phyloP scores from a whole-genome alignment of 2,797 vertebrate species.

The Sus cebifrons region DNA sequence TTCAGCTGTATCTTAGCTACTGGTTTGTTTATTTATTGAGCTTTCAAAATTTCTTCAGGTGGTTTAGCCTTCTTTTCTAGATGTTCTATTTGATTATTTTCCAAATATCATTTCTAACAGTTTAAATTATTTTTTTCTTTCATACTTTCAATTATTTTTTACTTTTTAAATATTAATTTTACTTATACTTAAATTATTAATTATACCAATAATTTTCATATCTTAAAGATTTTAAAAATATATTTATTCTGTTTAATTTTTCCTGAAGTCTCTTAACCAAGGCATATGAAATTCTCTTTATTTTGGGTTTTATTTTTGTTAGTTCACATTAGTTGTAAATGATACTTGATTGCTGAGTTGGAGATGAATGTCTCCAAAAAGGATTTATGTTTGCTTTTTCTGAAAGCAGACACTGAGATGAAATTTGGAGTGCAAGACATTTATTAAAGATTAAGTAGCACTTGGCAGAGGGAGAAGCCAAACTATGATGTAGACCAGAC shows the following conservation, averaged over 20 bases:
- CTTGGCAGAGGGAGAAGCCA: not conserved
- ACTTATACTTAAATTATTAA: not conserved
- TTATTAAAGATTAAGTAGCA: not conserved
- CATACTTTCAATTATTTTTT: not conserved
- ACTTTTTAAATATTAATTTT: not conserved
- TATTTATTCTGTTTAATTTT: not conserved
- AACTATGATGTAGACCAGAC: not conserved
- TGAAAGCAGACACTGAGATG: not conserved
- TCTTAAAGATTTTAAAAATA: not conserved
- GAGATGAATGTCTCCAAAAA: not conserved
- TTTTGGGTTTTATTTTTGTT: slow-evolving; percentile 4
- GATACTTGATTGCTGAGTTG: not conserved
- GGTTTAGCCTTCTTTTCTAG: not conserved
- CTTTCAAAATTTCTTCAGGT: not conserved
- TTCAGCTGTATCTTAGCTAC: not conserved
- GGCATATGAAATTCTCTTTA: not conserved
- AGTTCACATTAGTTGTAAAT: not conserved
- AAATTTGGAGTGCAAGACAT: not conserved
- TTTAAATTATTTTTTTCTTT: not conserved
- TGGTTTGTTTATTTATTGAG: not conserved
- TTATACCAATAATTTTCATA: not conserved
- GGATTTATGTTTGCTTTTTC: not conserved
- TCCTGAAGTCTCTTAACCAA: not conserved
- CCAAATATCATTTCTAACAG: not conserved
- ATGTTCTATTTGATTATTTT: not conserved